These are phyloP conservation scores for Venturia canescens DNA, from an alignment of 1,140 invertebrate genomes.

Conservation along the genomic window DNA sequence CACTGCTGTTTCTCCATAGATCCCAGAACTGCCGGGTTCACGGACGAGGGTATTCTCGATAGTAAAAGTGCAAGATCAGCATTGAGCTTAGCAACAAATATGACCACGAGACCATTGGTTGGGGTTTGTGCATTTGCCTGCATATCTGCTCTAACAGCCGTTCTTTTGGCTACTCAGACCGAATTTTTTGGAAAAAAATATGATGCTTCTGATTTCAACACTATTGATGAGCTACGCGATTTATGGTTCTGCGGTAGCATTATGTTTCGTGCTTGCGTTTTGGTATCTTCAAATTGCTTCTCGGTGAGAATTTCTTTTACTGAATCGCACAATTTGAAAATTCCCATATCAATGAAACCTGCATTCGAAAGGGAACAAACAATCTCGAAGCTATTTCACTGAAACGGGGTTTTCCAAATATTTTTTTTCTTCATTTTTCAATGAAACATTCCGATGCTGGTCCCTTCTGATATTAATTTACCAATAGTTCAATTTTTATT, in stretches of 20 bases:
- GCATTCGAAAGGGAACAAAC: too few species aligned
- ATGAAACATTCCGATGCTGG: too few species aligned
- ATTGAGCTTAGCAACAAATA: conserved; percentile 71
- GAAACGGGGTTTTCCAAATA: too few species aligned
- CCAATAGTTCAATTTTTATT: too few species aligned
- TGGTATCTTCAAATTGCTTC: conserved; percentile 78
- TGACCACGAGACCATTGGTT: conserved; percentile 67
- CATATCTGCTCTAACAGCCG: conserved; percentile 67
- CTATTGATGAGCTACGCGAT: conserved; percentile 70
- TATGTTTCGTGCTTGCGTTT: conserved; percentile 80
- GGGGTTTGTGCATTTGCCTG: conserved; percentile 73
- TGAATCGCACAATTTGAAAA: not conserved
- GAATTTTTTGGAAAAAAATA: conserved; percentile 74
- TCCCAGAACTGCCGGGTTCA: conserved; percentile 73
- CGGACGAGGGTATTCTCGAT: conserved; percentile 65
- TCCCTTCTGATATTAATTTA: too few species aligned
- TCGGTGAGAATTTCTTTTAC: conserved; percentile 60
- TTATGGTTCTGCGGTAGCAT: conserved; percentile 77
- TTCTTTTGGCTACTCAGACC: conserved; percentile 73
- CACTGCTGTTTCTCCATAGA: conserved; percentile 72
- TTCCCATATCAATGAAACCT: too few species aligned
- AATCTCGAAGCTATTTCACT: too few species aligned
- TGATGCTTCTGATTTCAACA: conserved; percentile 59
- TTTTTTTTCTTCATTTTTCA: too few species aligned
- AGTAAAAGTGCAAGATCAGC: conserved; percentile 65